Base-by-base conservation (phyloP, 1,140 invertebrate species). In the Trachymyrmex cornetzi region DNA sequence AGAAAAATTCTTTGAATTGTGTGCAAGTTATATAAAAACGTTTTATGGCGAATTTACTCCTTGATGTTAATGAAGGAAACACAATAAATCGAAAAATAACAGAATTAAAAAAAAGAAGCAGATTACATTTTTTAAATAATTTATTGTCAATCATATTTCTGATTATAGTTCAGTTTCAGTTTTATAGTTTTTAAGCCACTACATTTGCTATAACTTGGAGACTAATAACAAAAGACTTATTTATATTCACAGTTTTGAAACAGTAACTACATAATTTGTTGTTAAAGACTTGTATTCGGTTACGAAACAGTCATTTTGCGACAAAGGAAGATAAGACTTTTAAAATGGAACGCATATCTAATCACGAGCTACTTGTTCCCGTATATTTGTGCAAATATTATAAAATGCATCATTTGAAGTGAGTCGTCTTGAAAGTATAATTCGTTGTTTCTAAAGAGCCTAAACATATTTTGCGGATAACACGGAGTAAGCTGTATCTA, bases 321-420 rank as follows among this genome's bases (percentile, higher is more conserved):
- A 22, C 19, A 55, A 38, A 14, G 1, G 3, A 69, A 69, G 63
- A 55, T 55, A 71, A 57, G 22, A 57, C 6, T 81, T 6, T 16
- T 71, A 71, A 81, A 81, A 27, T 81, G 24, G 30, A 55, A 81
- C 34, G 22, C 66, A 19, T 71, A 81, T 81, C 66, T 81, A 81
- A 81, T 81, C 79, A 53, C 11, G 12, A 44, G 30, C 22, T 57
- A 53, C n/a, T 67, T 67, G n/a, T 66, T 38, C 9, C 3, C 19
- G 22, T 57, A 38, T 44, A 6, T 57, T 59, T 57, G 22, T 48
- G 3, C 16, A 79, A 66, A 66, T 34, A 34, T 3, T 44, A 24
- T n/a, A 44, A 69, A 30, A 0, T 7, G 3, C 11, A 30, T 50
- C 2, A 9, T 55, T 67, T 67, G 16, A 53, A 80, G 9, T 57